Percentiles rank a stretch among this genome's conserved stretches.
These are phyloP conservation scores for Melierax canorus DNA, from an alignment of 2,113 vertebrate genomes.

Conservation along the genomic window DNA sequence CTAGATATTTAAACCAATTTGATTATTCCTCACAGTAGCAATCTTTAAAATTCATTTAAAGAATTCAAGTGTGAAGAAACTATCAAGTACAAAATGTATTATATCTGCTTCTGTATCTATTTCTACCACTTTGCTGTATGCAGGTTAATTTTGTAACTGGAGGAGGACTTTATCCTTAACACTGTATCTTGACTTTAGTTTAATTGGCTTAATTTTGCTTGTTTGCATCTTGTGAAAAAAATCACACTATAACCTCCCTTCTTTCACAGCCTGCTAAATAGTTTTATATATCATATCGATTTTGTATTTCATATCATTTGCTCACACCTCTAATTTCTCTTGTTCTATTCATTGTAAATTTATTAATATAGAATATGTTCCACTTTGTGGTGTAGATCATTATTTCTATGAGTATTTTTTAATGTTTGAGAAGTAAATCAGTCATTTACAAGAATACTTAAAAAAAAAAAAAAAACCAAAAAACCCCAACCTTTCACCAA, in stretches of 20 bases:
- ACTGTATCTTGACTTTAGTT: background rate
- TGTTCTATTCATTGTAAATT: background rate
- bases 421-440: background rate
- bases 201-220: background rate
- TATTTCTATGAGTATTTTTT: background rate
- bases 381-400: background rate
- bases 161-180: background rate
- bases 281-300: background rate
- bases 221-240: background rate
- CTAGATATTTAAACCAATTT: background rate
- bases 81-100: background rate
- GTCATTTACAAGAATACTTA: background rate
- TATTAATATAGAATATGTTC: background rate
- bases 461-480: background rate
- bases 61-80: background rate
- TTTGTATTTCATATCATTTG: background rate
- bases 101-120: background rate
- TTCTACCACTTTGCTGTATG: background rate
- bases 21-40: background rate
- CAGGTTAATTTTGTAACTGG: background rate
- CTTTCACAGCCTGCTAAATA: background rate
- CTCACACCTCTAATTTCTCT: background rate
- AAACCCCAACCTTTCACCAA: background rate
- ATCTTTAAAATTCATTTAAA: background rate
- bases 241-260: background rate